Percentiles rank a stretch among this genome's conserved stretches.
phyloP scores from a whole-genome alignment of 2,797 vertebrate species.

The Diplodus sargus region DNA sequence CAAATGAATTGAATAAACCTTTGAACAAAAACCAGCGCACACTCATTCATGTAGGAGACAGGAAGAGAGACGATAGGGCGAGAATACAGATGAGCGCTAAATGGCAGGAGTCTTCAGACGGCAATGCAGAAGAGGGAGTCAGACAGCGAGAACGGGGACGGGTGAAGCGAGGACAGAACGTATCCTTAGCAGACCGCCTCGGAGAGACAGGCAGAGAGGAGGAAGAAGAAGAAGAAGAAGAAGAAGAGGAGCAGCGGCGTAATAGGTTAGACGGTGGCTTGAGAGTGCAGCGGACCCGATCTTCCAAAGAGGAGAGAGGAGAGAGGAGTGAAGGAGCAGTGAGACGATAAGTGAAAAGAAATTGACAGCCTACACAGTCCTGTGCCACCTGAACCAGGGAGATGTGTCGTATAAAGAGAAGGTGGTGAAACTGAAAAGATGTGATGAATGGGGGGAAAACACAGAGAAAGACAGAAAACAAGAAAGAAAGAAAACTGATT shows the following conservation, averaged over 20 bases:
- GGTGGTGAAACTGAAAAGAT: constrained; percentile 3
- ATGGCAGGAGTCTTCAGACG: constrained; percentile 45
- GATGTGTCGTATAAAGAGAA: constrained; percentile 15
- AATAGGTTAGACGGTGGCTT: constrained; percentile 27
- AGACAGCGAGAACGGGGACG: constrained; percentile 33
- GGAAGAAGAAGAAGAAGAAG: not conserved
- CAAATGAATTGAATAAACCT: constrained; percentile 57
- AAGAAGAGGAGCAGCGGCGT: constrained; percentile 8
- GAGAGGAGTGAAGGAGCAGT: constrained; percentile 9
- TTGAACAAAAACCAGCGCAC: constrained; percentile 54
- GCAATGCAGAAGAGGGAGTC: not conserved
- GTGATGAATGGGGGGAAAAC: not conserved
- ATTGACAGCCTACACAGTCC: constrained; percentile 37
- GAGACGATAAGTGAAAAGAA: constrained; percentile 24
- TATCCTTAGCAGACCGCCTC: constrained; percentile 24
- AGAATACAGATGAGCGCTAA: constrained; percentile 71
- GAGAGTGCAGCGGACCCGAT: constrained; percentile 24
- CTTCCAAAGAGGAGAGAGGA: constrained; percentile 15
- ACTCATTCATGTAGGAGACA: constrained; percentile 49
- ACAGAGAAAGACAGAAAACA: not conserved
- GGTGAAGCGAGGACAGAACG: constrained; percentile 58
- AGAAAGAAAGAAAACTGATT: not conserved
- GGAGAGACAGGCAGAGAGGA: constrained; percentile 15
- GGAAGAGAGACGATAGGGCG: constrained; percentile 39
- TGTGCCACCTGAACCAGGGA: constrained; percentile 45